Percentiles rank a stretch among this genome's conserved stretches.
Evolutionary conservation across 2,113 vertebrate genomes (phyloP).

Genomic region (Myiozetetes cayanensis): DNA sequence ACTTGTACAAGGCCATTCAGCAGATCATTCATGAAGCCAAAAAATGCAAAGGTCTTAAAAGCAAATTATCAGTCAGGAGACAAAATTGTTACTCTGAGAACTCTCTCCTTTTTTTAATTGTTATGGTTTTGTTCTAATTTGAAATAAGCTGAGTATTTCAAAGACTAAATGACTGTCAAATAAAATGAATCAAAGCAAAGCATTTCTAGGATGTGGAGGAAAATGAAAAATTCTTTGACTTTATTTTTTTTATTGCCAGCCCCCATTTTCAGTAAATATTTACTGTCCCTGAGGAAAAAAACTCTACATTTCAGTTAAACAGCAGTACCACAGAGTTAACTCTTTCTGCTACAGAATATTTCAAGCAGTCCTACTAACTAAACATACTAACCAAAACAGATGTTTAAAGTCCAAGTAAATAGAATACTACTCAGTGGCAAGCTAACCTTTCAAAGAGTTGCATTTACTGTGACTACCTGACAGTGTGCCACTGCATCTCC

Average conservation of each 20-base stretch:
- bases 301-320: neutral
- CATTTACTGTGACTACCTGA: neutral
- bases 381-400: neutral
- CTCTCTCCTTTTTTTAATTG: neutral
- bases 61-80: neutral
- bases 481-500: neutral
- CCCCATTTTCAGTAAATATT: neutral
- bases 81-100: neutral
- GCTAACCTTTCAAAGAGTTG: neutral
- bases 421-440: neutral
- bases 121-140: neutral
- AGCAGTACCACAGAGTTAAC: neutral
- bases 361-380: neutral
- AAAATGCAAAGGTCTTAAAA: neutral
- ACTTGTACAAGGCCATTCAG: slow-evolving; percentile 31
- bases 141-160: neutral
- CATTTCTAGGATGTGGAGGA: neutral
- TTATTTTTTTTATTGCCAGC: neutral
- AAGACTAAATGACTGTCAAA: neutral
- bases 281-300: neutral
- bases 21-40: slow-evolving; percentile 12
- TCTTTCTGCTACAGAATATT: neutral
- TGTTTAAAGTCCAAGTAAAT: neutral
- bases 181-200: neutral
- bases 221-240: neutral